Base-by-base conservation (phyloP, 2,888 invertebrate genomes). In the Hemistola chrysoprasaria region DNA sequence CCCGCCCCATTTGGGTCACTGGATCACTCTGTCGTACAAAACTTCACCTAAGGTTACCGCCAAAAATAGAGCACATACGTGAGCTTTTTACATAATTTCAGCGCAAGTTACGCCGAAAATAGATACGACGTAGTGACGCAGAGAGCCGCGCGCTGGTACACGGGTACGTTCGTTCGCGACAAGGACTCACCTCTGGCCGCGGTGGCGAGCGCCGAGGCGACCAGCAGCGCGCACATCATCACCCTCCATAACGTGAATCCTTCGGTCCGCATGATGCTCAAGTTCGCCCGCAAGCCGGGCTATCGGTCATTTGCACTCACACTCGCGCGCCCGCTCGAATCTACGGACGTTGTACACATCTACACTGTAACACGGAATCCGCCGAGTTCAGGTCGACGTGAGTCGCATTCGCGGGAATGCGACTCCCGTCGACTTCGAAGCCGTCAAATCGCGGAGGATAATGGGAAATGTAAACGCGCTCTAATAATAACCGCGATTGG, bases 41-140 rank as follows among this genome's bases (percentile, higher is more conserved):
- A 75, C 71, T 71, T 75, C 69, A 63, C 66, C 78, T 83, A 80
- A 84, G 82, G 86, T 81, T 87, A 84, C 74, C 59, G 76, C 84
- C 81, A 73, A 79, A 87, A 88, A 88, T 87, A 87, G 85, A 74
- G 67, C 77, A 76, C 79, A 81, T 82, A 82, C 80, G 79, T 75
- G 81, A 79, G 84, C 83, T 87, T 89, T 90, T 89, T 89, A 90
- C 89, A 89, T 89, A 89, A 89, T 89, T 89, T 89, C 85, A 86
- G 83, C 87, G 84, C 87, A 86, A 84, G 87, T 83, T 80, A 73
- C 75, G 71, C 80, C 78, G 77, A 84, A 88, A 90, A 90, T 90
- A 90, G 87, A 77, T 58, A 56, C 75, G 69, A 64, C 65, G 71
- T 72, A 67, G 75, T 85, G 85, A 85, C 85, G 85, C 81, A 80